phyloP scores from a whole-genome alignment of 2,888 invertebrate species.

The Lumbricus terrestris region DNA sequence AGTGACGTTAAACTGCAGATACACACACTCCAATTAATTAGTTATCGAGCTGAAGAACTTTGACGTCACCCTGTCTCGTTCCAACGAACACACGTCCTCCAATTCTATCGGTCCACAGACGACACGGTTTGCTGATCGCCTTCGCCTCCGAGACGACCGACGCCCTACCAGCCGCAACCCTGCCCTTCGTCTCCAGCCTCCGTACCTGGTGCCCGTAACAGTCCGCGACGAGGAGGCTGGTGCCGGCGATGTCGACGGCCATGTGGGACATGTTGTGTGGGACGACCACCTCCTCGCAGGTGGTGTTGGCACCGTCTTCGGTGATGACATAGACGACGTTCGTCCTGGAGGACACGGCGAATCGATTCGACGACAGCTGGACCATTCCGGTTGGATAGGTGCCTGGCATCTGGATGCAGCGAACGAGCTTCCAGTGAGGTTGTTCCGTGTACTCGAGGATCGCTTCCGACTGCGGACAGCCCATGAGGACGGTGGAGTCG shows the following conservation, averaged over 20 bases:
- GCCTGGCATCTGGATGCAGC: neutral
- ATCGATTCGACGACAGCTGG: neutral
- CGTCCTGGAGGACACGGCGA: neutral
- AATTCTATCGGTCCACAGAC: neutral
- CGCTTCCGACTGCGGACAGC: neutral
- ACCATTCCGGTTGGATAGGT: neutral
- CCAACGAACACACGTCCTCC: neutral
- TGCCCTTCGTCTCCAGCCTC: neutral
- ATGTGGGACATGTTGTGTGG: neutral
- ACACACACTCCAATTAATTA: too few relatives aligned
- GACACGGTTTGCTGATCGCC: constrained; percentile 1
- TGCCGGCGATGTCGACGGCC: neutral
- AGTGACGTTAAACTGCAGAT: too few relatives aligned
- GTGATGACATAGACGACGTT: neutral
- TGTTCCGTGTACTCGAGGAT: neutral
- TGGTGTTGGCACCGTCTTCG: neutral
- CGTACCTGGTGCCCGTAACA: neutral
- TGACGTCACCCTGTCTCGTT: neutral
- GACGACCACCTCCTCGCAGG: neutral
- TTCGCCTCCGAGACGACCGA: neutral
- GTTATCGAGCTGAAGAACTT: neutral
- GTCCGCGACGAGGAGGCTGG: neutral
- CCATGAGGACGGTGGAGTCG: neutral
- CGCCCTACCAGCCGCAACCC: neutral
- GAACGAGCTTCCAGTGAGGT: neutral